Conservation (phyloP, 2,797 vertebrate genomes). For the Nasua narica region DNA sequence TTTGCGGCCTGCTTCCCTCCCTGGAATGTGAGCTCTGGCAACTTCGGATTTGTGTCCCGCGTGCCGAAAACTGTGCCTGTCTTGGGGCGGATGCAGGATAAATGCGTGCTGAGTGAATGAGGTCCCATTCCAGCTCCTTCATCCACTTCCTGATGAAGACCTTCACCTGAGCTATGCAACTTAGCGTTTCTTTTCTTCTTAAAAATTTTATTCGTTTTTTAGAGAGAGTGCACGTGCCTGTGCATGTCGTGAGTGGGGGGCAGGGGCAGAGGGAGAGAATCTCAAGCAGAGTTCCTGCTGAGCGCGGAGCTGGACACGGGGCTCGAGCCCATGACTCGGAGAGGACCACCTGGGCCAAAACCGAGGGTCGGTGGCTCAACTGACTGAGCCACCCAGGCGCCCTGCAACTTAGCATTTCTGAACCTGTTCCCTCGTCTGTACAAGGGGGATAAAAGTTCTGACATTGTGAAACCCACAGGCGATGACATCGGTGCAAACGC, state of each 20-base stretch:
- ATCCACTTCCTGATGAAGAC: neutral
- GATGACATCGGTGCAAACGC: neutral
- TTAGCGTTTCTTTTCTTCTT: neutral
- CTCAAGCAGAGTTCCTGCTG: neutral
- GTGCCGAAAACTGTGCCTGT: neutral
- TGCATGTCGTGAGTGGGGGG: neutral
- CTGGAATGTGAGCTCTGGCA: neutral
- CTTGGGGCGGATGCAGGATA: accelerated
- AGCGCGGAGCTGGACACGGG: neutral
- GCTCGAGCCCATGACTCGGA: neutral
- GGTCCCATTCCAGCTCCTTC: neutral
- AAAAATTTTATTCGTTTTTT: too few species aligned
- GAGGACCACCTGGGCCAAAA: neutral
- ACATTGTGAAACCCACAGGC: neutral
- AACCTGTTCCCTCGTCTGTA: neutral
- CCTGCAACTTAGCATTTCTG: neutral
- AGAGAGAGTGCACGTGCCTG: too few species aligned
- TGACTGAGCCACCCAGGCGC: neutral
- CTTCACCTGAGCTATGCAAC: neutral
- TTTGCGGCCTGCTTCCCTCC: neutral
- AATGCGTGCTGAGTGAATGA: neutral
- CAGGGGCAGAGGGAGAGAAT: neutral
- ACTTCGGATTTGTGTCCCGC: neutral
- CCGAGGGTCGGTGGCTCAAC: neutral
- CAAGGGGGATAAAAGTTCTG: neutral